A percentile compares a stretch with the other conserved stretches of the same genome.
Evolutionary conservation across 92 coral and sea anemone species (phyloP).

Genomic region (Phenganax subtilis): DNA sequence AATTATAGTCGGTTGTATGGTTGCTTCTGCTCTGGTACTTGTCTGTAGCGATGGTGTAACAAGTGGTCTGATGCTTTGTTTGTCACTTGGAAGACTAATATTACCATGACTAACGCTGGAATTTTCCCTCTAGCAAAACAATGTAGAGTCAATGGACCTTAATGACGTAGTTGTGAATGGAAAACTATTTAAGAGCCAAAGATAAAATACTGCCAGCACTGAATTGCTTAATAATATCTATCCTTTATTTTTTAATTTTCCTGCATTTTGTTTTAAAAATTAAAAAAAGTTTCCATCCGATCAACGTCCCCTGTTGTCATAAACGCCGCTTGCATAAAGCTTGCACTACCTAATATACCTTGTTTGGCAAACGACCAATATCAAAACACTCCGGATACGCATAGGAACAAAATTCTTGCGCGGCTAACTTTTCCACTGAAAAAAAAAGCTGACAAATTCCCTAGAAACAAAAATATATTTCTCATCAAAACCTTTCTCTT

Average conservation of each 20-base stretch:
- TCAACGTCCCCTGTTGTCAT: too few relatives aligned
- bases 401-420: constrained; percentile 24
- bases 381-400: constrained; percentile 17
- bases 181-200: too few relatives aligned
- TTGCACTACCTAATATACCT: neutral
- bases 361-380: constrained; percentile 9
- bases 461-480: neutral
- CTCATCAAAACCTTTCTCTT: neutral
- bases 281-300: too few relatives aligned
- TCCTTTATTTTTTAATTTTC: too few relatives aligned
- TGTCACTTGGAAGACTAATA: neutral
- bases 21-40: neutral
- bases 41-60: neutral
- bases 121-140: neutral
- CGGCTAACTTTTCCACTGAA: neutral
- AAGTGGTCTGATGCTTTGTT: neutral
- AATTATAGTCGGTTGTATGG: neutral
- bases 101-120: neutral
- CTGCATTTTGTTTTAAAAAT: too few relatives aligned
- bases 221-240: too few relatives aligned
- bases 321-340: too few relatives aligned
- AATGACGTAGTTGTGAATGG: neutral
- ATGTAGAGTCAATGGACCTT: neutral
- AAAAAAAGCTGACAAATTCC: constrained; percentile 27
- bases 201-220: too few relatives aligned